A percentile compares a stretch with the other conserved stretches of the same genome.
Conservation (phyloP, 2,797 vertebrate species). For the Amazona ochrocephala region DNA sequence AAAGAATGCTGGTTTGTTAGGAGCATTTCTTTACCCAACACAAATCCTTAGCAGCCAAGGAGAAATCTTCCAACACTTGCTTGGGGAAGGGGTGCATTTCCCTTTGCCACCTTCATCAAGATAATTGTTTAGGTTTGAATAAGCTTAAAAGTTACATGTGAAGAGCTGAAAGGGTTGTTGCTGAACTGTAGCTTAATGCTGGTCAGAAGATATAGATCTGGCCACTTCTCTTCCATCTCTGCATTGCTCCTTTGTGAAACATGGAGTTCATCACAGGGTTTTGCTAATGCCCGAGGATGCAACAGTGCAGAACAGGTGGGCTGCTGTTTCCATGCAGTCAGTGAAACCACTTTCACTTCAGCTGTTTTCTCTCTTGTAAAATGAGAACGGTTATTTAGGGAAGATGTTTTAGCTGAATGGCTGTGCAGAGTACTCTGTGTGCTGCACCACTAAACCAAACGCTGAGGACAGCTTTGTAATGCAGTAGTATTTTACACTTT, state of each 20-base stretch:
- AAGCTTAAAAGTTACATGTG: slow-evolving; percentile 68
- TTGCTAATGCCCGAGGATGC: neutral
- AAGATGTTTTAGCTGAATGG: neutral
- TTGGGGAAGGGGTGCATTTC: slow-evolving; percentile 70
- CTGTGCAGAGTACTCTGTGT: neutral
- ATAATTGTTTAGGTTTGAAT: slow-evolving; percentile 70
- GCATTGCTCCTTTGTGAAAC: slow-evolving; percentile 14
- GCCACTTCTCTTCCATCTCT: neutral
- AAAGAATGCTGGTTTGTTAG: slow-evolving; percentile 89
- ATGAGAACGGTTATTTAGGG: neutral
- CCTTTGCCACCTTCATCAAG: slow-evolving; percentile 65
- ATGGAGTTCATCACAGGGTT: slow-evolving; percentile 7
- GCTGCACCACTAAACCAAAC: neutral
- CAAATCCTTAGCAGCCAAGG: slow-evolving; percentile 72
- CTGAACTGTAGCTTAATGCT: neutral
- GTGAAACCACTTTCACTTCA: neutral
- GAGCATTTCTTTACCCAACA: slow-evolving; percentile 76
- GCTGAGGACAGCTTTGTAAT: neutral
- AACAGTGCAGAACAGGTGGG: neutral
- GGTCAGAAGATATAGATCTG: neutral
- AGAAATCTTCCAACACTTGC: slow-evolving; percentile 76
- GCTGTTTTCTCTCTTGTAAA: neutral
- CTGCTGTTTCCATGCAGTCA: neutral
- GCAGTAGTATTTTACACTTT: neutral
- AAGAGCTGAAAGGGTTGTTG: slow-evolving; percentile 65